These are phyloP conservation scores for Lasius fuliginosus DNA, from an alignment of 2,888 invertebrate species.

Conservation along the genomic window DNA sequence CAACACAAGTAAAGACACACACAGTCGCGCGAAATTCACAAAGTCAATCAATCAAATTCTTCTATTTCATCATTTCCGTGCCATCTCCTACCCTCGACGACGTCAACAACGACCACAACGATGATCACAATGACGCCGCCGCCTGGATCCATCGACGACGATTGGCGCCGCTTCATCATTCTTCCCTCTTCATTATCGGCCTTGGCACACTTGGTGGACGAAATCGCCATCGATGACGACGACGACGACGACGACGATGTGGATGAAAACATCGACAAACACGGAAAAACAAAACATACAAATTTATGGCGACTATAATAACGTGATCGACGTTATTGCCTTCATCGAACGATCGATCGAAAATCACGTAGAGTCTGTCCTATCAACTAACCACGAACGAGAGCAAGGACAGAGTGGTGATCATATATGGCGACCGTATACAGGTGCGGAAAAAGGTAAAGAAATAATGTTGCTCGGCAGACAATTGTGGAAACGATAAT, in stretches of 20 bases:
- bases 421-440: conserved; percentile 87
- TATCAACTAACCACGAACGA: conserved; percentile 86
- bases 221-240: conserved; percentile 40
- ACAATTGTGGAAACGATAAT: conserved; percentile 66
- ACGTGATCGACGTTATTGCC: conserved; percentile 54
- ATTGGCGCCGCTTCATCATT: conserved; percentile 47
- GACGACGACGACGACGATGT: conserved; percentile 56
- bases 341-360: conserved; percentile 40
- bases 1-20: conserved; percentile 65
- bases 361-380: conserved; percentile 84
- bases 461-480: conserved; percentile 72
- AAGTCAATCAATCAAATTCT: conserved; percentile 84
- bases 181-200: conserved; percentile 51
- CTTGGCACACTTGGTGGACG: conserved; percentile 58
- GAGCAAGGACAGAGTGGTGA: conserved; percentile 87
- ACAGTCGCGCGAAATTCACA: conserved; percentile 70
- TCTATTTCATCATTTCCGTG: conserved; percentile 86
- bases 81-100: conserved; percentile 71
- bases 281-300: conserved; percentile 15
- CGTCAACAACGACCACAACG: conserved; percentile 63
- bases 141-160: conserved; percentile 53
- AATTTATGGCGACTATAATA: conserved; percentile 49
- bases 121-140: conserved; percentile 64
- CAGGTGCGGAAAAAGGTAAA: conserved; percentile 87
- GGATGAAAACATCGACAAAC: conserved; percentile 49